Conservation (phyloP, 2,888 invertebrate genomes). For the Leptodirus hochenwartii region DNA sequence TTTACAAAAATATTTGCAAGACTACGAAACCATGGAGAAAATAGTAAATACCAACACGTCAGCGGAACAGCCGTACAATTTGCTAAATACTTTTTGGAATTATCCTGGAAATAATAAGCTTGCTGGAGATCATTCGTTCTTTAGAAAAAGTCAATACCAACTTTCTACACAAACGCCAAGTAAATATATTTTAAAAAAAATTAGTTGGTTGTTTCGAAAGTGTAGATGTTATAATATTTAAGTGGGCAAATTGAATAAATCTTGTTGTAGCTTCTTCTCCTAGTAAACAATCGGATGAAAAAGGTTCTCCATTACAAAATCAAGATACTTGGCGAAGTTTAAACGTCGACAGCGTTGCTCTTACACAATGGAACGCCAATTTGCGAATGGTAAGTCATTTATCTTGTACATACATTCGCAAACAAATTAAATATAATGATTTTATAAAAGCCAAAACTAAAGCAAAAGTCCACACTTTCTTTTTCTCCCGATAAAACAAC, state of each 20-base stretch:
- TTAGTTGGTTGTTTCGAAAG: not conserved
- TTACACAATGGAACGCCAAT: constrained; percentile 66
- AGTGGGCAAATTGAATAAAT: constrained; percentile 4
- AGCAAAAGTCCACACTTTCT: too few species aligned
- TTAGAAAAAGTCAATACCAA: constrained; percentile 36
- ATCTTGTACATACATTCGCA: too few species aligned
- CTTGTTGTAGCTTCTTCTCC: constrained; percentile 5
- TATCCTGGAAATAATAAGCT: constrained; percentile 31
- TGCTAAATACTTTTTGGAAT: constrained; percentile 35
- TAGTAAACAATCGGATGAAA: constrained; percentile 13
- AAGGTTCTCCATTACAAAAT: constrained; percentile 27
- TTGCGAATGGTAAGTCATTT: constrained; percentile 40
- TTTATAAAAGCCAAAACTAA: not conserved
- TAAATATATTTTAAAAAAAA: constrained; percentile 3
- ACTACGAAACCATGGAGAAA: constrained; percentile 22
- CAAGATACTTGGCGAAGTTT: constrained; percentile 39
- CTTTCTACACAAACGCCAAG: constrained; percentile 26
- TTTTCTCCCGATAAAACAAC: too few species aligned
- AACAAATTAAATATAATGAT: too few species aligned
- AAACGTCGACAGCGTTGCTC: constrained; percentile 42
- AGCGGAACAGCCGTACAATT: constrained; percentile 28
- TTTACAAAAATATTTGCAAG: constrained; percentile 29
- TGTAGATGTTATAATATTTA: constrained; percentile 6
- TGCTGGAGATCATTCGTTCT: constrained; percentile 30
- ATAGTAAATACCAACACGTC: constrained; percentile 17